These are phyloP conservation scores for Bradypus variegatus DNA, from an alignment of 2,797 vertebrate species.

Conservation along the genomic window DNA sequence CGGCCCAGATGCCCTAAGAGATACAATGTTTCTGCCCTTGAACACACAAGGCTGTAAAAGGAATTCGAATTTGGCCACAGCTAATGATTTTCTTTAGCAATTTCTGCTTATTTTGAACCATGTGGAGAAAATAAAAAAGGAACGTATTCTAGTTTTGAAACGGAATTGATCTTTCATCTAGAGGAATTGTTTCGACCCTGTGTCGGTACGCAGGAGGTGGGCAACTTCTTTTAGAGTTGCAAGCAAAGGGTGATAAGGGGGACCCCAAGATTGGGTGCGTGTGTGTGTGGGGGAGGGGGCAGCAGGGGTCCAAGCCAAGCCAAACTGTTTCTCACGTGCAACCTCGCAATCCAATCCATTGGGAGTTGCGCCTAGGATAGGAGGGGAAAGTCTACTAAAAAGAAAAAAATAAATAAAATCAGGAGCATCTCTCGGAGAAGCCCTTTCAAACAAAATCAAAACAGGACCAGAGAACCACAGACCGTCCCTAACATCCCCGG, in stretches of 20 bases:
- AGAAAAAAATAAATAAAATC: slow-evolving; percentile 15
- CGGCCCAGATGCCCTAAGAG: slow-evolving; percentile 50
- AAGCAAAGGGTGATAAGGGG: slow-evolving; percentile 61
- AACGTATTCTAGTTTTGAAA: slow-evolving; percentile 60
- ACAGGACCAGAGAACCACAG: slow-evolving; percentile 42
- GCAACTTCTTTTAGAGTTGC: slow-evolving; percentile 66
- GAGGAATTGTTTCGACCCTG: slow-evolving; percentile 66
- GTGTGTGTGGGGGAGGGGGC: slow-evolving; percentile 39
- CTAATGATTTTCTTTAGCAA: slow-evolving; percentile 43
- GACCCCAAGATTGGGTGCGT: slow-evolving; percentile 47
- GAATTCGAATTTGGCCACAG: slow-evolving; percentile 52
- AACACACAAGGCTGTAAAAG: slow-evolving; percentile 49
- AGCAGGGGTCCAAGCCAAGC: slow-evolving; percentile 51
- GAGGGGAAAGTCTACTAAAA: slow-evolving; percentile 43
- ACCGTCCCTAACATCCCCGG: slow-evolving; percentile 49
- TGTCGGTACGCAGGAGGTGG: slow-evolving; percentile 52
- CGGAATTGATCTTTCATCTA: slow-evolving; percentile 70
- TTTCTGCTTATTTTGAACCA: slow-evolving; percentile 61
- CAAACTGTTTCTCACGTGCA: slow-evolving; percentile 62
- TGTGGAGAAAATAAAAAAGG: slow-evolving; percentile 32
- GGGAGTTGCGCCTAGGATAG: slow-evolving; percentile 52
- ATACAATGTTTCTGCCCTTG: slow-evolving; percentile 61
- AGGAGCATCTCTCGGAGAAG: slow-evolving; percentile 55
- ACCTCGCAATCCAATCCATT: slow-evolving; percentile 64
- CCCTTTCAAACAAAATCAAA: slow-evolving; percentile 58